These are phyloP conservation scores for Acanthisitta chloris DNA, from an alignment of 2,113 vertebrate species.

Conservation along the genomic window DNA sequence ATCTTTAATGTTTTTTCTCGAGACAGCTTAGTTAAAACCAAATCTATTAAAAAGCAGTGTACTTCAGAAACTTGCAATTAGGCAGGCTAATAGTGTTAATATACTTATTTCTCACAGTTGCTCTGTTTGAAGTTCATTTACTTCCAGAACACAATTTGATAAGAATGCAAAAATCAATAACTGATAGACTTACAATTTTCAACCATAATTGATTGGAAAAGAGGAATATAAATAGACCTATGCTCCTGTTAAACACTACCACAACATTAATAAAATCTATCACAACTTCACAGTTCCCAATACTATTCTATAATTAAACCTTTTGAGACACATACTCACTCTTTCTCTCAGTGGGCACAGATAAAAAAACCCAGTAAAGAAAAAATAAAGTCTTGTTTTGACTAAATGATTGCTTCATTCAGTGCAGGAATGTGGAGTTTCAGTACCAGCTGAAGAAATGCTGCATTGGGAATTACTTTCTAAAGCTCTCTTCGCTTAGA, in stretches of 20 bases:
- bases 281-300: neutral
- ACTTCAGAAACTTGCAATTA: neutral
- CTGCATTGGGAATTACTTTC: neutral
- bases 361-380: neutral
- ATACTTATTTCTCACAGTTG: neutral
- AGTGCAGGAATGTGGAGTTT: neutral
- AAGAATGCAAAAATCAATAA: neutral
- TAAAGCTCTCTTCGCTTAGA: neutral
- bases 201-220: neutral
- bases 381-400: neutral
- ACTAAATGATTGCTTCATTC: neutral
- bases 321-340: neutral
- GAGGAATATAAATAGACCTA: neutral
- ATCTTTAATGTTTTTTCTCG: constrained; percentile 13
- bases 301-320: neutral
- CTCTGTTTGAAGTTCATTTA: neutral
- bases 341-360: neutral
- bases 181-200: neutral
- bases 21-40: neutral
- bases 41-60: neutral
- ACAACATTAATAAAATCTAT: neutral
- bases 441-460: neutral
- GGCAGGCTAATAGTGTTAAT: neutral
- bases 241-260: neutral
- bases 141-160: neutral